Conservation (phyloP, 2,113 vertebrate species). For the Ceuthmochares aereus region DNA sequence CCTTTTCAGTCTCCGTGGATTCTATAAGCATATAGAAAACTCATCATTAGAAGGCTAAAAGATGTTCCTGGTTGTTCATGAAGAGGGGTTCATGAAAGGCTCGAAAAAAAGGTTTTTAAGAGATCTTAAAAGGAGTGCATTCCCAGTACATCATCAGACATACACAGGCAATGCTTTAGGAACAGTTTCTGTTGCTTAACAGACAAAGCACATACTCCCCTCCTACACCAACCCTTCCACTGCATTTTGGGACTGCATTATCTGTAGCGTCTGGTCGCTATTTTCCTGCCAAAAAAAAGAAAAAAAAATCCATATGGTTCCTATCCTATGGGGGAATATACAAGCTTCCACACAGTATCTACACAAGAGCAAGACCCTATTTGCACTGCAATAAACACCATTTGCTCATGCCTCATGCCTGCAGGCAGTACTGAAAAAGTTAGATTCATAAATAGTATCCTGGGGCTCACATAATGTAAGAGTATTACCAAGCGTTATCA, state of each 20-base stretch:
- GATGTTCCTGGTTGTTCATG: neutral
- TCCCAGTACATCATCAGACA: neutral
- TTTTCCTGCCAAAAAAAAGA: neutral
- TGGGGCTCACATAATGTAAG: conserved; percentile 58
- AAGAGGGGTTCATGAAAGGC: neutral
- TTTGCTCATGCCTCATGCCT: conserved; percentile 50
- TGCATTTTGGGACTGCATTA: neutral
- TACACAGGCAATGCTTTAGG: neutral
- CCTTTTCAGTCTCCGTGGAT: neutral
- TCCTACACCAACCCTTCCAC: neutral
- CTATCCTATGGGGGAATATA: conserved; percentile 39
- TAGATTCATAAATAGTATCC: conserved; percentile 51
- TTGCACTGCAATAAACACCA: conserved; percentile 71
- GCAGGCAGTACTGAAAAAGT: conserved; percentile 60
- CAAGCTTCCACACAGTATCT: conserved; percentile 52
- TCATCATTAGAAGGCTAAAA: neutral
- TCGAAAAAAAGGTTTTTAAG: neutral
- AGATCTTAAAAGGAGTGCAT: neutral
- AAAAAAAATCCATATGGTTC: conserved; percentile 47
- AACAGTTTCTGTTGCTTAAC: neutral
- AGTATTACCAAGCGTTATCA: conserved; percentile 66
- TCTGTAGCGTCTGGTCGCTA: neutral
- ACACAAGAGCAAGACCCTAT: conserved; percentile 56
- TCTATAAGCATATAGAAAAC: neutral
- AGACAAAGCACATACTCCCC: conserved; percentile 22